A percentile compares a stretch with the other conserved stretches of the same genome.
phyloP scores from a whole-genome alignment of 2,797 vertebrate species.

The Peromyscus eremicus region DNA sequence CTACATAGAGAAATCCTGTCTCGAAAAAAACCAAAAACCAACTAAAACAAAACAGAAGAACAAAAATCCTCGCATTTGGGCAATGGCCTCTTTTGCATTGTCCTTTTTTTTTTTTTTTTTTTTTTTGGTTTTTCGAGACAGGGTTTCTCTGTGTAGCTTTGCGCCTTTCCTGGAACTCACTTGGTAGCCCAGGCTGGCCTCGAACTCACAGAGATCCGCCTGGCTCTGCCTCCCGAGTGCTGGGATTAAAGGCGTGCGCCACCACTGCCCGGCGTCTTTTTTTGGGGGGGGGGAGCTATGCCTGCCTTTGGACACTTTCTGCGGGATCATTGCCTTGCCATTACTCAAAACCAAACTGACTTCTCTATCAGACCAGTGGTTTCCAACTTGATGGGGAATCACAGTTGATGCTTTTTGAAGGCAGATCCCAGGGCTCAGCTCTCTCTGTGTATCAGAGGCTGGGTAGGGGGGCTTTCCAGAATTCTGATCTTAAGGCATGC shows the following conservation, averaged over 20 bases:
- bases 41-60: not conserved
- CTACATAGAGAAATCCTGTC: not conserved
- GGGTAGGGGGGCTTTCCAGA: not conserved
- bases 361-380: slow-evolving; percentile 26
- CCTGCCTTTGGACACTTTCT: slow-evolving; percentile 49
- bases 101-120: not conserved
- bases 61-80: not conserved
- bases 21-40: not conserved
- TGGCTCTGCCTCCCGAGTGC: too few species aligned
- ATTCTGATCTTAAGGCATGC: slow-evolving; percentile 38
- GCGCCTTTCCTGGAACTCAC: too few species aligned
- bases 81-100: not conserved
- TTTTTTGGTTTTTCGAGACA: too few species aligned
- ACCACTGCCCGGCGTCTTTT: too few species aligned
- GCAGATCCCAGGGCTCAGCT: not conserved
- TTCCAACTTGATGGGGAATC: slow-evolving; percentile 28
- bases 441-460: not conserved
- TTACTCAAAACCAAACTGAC: slow-evolving; percentile 53
- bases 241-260: too few species aligned
- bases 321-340: not conserved
- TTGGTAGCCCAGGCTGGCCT: too few species aligned
- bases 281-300: slow-evolving; percentile 23
- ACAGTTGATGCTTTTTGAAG: slow-evolving; percentile 51
- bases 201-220: too few species aligned
- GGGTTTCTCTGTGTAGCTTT: too few species aligned